Percentiles rank a stretch among this genome's conserved stretches.
phyloP scores from a whole-genome alignment of 2,888 invertebrate species.

The Lutraria lutraria region DNA sequence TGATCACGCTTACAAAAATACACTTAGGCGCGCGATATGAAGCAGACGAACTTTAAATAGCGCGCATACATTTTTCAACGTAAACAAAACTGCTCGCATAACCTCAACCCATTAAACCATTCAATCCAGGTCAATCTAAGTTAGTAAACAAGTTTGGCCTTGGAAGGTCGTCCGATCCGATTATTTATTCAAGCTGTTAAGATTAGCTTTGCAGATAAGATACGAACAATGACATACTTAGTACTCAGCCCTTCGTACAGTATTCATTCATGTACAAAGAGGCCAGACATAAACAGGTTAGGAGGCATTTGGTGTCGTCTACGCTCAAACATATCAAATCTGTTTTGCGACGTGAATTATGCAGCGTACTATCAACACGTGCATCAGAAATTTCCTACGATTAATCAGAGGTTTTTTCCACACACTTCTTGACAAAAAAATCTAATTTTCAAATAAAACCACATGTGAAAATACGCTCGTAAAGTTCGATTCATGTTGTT shows the following conservation, averaged over 20 bases:
- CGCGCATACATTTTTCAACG: not conserved
- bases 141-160: not conserved
- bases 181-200: not conserved
- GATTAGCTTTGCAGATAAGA: not conserved
- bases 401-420: not conserved
- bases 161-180: not conserved
- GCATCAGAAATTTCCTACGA: no score
- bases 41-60: not conserved
- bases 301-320: not conserved
- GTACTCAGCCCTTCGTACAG: not conserved
- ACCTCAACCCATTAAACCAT: not conserved
- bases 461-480: not conserved
- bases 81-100: not conserved
- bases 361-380: no score
- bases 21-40: not conserved
- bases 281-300: not conserved
- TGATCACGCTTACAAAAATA: not conserved
- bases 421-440: not conserved
- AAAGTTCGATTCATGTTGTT: not conserved
- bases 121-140: not conserved
- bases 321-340: not conserved
- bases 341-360: not conserved
- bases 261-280: not conserved
- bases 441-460: not conserved
- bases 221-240: not conserved